Percentiles rank a stretch among this genome's conserved stretches.
Conservation (phyloP, 1,140 invertebrate species). For the Bombus consobrinus region DNA sequence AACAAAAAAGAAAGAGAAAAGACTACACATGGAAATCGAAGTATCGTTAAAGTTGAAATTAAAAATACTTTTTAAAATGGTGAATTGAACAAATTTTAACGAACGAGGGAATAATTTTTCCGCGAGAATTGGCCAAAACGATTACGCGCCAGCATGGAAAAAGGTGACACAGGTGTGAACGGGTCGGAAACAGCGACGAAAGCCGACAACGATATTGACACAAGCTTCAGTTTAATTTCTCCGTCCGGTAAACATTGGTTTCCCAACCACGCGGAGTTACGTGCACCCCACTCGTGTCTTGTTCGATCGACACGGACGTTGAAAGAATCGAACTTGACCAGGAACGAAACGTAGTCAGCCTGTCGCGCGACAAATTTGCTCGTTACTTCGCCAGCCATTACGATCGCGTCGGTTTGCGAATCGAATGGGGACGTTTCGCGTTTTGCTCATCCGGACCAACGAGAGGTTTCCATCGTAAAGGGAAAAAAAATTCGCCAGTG, state of each 20-base stretch:
- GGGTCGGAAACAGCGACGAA: conserved; percentile 71
- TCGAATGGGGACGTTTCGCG: background rate
- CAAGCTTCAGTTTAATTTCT: conserved; percentile 82
- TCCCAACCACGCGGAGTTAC: conserved; percentile 69
- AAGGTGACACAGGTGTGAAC: conserved; percentile 68
- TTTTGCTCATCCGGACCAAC: no score
- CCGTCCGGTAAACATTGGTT: conserved; percentile 78
- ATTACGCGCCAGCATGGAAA: conserved; percentile 64
- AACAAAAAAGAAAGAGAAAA: background rate
- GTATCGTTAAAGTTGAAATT: background rate
- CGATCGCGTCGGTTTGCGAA: conserved; percentile 7
- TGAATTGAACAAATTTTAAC: background rate
- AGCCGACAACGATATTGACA: conserved; percentile 81
- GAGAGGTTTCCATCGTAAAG: background rate
- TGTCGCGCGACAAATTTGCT: conserved; percentile 30
- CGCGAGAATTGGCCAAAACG: background rate
- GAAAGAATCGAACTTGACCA: conserved; percentile 38
- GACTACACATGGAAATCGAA: background rate
- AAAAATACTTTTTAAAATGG: background rate
- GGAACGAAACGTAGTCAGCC: background rate
- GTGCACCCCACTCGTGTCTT: conserved; percentile 27
- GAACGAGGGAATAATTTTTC: conserved; percentile 15
- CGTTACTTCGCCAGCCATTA: conserved; percentile 1
- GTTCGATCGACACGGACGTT: conserved; percentile 15
- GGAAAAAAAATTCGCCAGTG: background rate